phyloP scores from a whole-genome alignment of 2,797 vertebrate genomes.

The Discoglossus pictus region DNA sequence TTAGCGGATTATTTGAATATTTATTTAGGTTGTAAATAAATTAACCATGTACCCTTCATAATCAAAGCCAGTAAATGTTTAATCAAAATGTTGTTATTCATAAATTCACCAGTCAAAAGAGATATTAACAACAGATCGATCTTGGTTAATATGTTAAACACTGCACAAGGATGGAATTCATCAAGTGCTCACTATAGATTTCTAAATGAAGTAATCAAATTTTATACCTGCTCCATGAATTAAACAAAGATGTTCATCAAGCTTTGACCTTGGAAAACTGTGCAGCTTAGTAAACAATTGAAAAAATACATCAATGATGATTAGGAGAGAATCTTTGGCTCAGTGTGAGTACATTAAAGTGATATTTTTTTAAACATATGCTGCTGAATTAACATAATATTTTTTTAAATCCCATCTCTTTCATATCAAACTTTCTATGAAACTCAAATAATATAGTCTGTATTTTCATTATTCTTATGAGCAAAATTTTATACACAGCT shows the following conservation, averaged over 20 bases:
- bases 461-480: conserved; percentile 23
- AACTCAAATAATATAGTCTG: too few species aligned
- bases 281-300: conserved; percentile 39
- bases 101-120: conserved; percentile 22
- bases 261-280: conserved; percentile 34
- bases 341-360: conserved; percentile 28
- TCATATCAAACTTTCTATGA: too few species aligned
- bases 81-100: conserved; percentile 8
- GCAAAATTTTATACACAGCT: conserved; percentile 2
- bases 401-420: too few species aligned
- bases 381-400: too few species aligned
- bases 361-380: too few species aligned
- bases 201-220: conserved; percentile 43
- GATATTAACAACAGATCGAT: conserved; percentile 29
- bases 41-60: too few species aligned
- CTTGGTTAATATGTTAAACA: conserved; percentile 28
- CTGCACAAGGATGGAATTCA: conserved; percentile 28
- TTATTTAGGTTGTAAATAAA: too few species aligned
- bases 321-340: conserved; percentile 5
- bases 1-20: too few species aligned
- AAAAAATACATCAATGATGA: conserved; percentile 36
- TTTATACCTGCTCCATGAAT: conserved; percentile 33
- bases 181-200: not conserved
- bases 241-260: conserved; percentile 45
- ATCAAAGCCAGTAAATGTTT: too few species aligned